Conservation (phyloP, 2,888 invertebrate genomes). For the Furcula furcula region DNA sequence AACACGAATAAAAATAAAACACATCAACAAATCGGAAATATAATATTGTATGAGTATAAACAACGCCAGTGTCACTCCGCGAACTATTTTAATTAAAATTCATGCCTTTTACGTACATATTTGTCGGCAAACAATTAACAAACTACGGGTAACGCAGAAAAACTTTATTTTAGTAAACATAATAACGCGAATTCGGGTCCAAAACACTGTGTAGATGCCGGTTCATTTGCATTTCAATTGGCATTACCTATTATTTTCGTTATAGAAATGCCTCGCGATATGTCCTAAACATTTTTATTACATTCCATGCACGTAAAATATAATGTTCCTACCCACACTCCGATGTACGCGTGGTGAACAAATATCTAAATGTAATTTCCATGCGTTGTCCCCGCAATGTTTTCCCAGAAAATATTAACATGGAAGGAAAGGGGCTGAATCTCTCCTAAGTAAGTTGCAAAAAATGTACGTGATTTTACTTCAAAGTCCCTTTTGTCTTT, state of each 20-base stretch:
- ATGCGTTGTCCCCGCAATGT: conserved; percentile 81
- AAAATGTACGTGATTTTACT: conserved; percentile 83
- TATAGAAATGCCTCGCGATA: conserved; percentile 37
- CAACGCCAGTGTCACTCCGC: background rate
- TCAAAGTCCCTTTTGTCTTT: conserved; percentile 82
- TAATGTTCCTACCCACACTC: conserved; percentile 79
- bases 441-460: conserved; percentile 82
- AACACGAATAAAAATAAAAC: too few relatives aligned
- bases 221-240: conserved; percentile 77
- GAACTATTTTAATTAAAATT: conserved; percentile 16
- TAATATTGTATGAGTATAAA: background rate
- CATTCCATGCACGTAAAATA: conserved; percentile 80
- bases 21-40: too few relatives aligned
- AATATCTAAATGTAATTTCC: conserved; percentile 82
- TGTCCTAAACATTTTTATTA: conserved; percentile 77
- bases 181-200: conserved; percentile 47
- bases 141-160: conserved; percentile 30
- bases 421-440: conserved; percentile 79
- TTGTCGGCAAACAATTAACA: conserved; percentile 24
- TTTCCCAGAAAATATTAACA: conserved; percentile 82
- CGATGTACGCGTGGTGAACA: conserved; percentile 74
- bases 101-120: conserved; percentile 6
- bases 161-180: conserved; percentile 46
- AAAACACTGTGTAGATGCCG: conserved; percentile 57
- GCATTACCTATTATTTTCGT: conserved; percentile 58